Conservation (phyloP, 2,113 vertebrate species). For the Ploceus nigricollis region DNA sequence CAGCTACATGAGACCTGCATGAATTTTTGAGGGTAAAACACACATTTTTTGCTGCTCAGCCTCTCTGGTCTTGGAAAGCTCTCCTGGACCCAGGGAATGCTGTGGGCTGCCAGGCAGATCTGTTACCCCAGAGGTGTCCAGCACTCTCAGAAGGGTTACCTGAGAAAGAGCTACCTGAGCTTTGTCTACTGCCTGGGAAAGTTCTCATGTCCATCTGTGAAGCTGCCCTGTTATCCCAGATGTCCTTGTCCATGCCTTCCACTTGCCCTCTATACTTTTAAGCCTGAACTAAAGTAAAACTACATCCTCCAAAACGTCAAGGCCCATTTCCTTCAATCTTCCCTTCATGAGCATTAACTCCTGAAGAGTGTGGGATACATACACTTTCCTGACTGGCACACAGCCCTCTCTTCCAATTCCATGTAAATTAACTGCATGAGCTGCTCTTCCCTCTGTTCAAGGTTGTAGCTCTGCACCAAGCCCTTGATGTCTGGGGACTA, state of each 20-base stretch:
- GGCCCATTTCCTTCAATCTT: constrained; percentile 37
- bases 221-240: neutral
- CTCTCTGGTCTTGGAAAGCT: neutral
- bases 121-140: neutral
- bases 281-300: neutral
- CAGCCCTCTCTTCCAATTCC: neutral
- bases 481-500: neutral
- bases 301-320: neutral
- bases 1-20: neutral
- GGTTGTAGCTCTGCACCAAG: neutral
- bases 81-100: neutral
- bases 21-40: neutral
- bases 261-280: neutral
- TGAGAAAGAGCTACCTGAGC: neutral
- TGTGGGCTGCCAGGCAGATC: neutral
- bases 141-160: neutral
- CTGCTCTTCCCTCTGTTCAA: neutral
- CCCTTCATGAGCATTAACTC: constrained; percentile 13
- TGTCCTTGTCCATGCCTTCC: neutral
- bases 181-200: neutral
- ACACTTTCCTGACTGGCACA: neutral
- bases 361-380: neutral
- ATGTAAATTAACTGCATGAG: neutral
- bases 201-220: neutral
- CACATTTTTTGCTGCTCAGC: neutral